Evolutionary conservation across 2,888 invertebrate species (phyloP), one percentile per base, ranked within the genome.

Genomic region (Polylopha cassiicola): DNA sequence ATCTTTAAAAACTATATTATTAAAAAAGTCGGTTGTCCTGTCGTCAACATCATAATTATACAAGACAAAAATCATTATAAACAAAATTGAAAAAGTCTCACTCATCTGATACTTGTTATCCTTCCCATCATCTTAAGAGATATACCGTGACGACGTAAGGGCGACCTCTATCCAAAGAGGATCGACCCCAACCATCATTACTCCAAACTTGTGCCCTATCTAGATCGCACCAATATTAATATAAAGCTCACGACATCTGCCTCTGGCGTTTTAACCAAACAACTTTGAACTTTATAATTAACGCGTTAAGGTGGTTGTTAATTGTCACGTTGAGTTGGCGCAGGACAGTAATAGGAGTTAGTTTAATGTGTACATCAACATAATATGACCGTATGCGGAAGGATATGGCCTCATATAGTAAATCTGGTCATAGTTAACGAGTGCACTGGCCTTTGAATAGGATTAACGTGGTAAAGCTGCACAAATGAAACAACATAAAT

Each of bases 151-250:
- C 9, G 26, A 32, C 26, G n/a, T 23, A 28, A 39, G 33, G 28
- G 22, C 10, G 4, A 14, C 32, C 17, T 8, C 23, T 38, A 24
- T 24, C 28, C 10, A 13, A 32, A 32, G 26, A 33, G n/a, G n/a
- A 23, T 18, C 39, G 5, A 34, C 23, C 33, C 28, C 29, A 23
- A 34, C 34, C 34, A 38, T 26, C 31, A 29, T 41, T 29, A 23
- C 34, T 20, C 33, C 33, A 34, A 41, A 34, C 29, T 41, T 34
- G 29, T 13, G 33, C 18, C 22, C 34, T 41, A 34, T 41, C 39
- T 24, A 41, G 39, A 41, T 41, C 23, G 28, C 18, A 18, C 33
- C 23, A 20, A 34, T 39, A 39, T 41, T 41, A 41, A 41, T 34
- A 34, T 20, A 14, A 21, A 20, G 5, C 8, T 33, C 22, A 16